Evolutionary conservation across 2,888 invertebrate genomes (phyloP), one percentile per base, ranked within the genome.

Genomic region (Agrilus mali): DNA sequence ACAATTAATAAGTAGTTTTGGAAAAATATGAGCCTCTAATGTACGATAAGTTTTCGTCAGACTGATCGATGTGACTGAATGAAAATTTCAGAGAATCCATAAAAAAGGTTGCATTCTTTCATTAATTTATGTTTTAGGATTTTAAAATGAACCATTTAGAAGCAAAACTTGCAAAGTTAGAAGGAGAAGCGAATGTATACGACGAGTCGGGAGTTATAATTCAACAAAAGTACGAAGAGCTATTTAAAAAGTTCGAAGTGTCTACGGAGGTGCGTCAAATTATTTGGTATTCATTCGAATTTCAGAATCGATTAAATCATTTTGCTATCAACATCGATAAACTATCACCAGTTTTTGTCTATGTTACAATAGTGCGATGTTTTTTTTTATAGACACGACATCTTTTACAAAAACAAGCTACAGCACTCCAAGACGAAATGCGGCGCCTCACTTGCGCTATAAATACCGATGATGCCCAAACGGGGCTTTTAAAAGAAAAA

Each of bases 391-490:
- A 58, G 55, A 59, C 65, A 0, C 58, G 67, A 8, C 66, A 64
- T 44, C 52, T 65, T 17, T 58, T 77, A 7, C 71, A 75, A 46
- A 54, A 53, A 1, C 76, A 78, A 59, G 68, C 75, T 17, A 60
- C 64, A 10, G 67, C 67, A 48, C 61, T 78, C n/a, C 73, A 77
- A 53, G 72, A 74, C 35, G 75, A 78, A 50, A 73, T 76, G 67
- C 66, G 70, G 38, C 69, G 71, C 50, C 49, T 77, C 20, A 68
- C 71, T 1, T 64, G 59, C 5, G 61, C 62, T 5, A 68, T 75
- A 36, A 61, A 68, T 15, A 58, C 53, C 22, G 75, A 76, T 50
- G 56, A 55, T 27, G 50, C 55, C 17, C 49, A 56, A 14, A 40
- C 61, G 27, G 53, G 53, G 20, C 39, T 43, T 3, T 43, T 64